Percentiles rank a stretch among this genome's conserved stretches.
Evolutionary conservation across 2,113 vertebrate genomes (phyloP).

Genomic region (Petrocephalus microphthalmus): DNA sequence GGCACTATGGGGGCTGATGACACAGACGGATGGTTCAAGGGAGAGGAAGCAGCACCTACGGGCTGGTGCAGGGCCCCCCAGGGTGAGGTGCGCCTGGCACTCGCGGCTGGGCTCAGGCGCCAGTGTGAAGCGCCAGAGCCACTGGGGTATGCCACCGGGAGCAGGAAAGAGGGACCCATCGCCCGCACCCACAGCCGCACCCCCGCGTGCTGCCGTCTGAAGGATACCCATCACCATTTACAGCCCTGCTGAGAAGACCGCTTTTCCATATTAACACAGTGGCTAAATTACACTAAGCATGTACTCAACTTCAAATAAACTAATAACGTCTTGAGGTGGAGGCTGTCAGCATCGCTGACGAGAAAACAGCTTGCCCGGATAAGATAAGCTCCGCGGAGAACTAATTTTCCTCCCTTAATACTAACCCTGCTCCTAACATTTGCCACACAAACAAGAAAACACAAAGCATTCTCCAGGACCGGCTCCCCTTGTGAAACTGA

Average conservation of each 20-base stretch:
- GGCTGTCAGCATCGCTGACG: background rate
- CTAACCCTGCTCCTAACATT: slow-evolving; percentile 11
- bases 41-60: background rate
- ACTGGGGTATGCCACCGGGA: background rate
- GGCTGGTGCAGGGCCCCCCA: background rate
- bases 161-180: background rate
- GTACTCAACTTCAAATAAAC: background rate
- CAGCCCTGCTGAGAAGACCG: background rate
- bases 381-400: slow-evolving; percentile 27
- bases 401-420: slow-evolving; percentile 25
- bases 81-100: background rate
- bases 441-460: slow-evolving; percentile 20
- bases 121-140: background rate
- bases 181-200: too few species aligned
- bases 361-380: background rate
- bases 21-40: background rate
- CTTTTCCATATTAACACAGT: background rate
- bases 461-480: slow-evolving; percentile 19
- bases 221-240: background rate
- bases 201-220: background rate
- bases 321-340: background rate
- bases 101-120: background rate
- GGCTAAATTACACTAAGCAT: background rate
- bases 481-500: slow-evolving; percentile 15
- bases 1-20: background rate